phyloP scores from a whole-genome alignment of 2,888 invertebrate genomes.

The Melieria picta region DNA sequence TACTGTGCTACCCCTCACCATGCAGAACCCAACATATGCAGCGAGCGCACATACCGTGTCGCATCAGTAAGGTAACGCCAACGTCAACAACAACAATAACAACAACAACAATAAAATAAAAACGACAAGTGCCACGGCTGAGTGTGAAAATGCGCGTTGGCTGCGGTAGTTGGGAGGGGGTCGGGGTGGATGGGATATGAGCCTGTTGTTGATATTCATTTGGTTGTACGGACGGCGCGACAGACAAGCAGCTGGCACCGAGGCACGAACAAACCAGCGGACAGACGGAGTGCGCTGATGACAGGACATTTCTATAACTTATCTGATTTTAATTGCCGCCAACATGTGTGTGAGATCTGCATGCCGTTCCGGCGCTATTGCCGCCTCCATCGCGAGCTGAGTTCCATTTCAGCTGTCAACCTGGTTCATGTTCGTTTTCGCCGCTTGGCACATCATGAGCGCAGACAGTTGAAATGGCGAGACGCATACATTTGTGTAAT shows the following conservation, averaged over 20 bases:
- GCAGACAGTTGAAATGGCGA: constrained; percentile 12
- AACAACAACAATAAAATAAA: too few relatives aligned
- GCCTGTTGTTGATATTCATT: constrained; percentile 55
- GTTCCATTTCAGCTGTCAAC: constrained; percentile 38
- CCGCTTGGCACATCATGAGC: constrained; percentile 18
- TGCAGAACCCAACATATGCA: too few relatives aligned
- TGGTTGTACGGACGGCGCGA: constrained; percentile 43
- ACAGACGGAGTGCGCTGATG: constrained; percentile 32
- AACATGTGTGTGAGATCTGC: constrained; percentile 46
- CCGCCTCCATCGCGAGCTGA: too few relatives aligned
- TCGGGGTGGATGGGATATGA: constrained; percentile 8
- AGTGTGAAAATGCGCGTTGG: constrained; percentile 42
- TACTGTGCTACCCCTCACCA: too few relatives aligned
- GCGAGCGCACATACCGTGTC: too few relatives aligned
- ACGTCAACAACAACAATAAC: too few relatives aligned
- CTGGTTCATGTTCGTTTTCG: constrained; percentile 26
- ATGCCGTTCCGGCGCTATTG: not conserved
- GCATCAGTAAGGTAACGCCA: too few relatives aligned
- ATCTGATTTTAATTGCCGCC: constrained; percentile 62
- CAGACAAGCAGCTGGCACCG: constrained; percentile 21
- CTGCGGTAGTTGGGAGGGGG: constrained; percentile 28
- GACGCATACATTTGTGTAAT: not conserved
- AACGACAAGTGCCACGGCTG: constrained; percentile 49
- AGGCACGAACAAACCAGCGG: constrained; percentile 18
- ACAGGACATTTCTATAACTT: constrained; percentile 54